Evolutionary conservation across 2,113 vertebrate species (phyloP).

Genomic region (Zosterops lateralis): DNA sequence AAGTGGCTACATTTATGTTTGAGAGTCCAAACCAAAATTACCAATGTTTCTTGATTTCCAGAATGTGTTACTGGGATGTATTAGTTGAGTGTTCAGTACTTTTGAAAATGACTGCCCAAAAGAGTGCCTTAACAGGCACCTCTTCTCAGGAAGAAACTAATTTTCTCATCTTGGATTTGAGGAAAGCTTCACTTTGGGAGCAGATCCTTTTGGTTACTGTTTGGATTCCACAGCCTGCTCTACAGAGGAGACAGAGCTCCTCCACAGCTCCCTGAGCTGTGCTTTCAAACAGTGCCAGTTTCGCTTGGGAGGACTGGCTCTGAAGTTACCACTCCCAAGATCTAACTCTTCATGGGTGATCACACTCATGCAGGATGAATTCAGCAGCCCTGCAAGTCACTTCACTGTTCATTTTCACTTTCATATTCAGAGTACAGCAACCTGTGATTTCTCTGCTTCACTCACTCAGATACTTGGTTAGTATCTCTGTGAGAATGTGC

Average conservation of each 20-base stretch:
- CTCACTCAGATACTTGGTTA: conserved; percentile 29
- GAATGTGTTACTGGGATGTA: neutral
- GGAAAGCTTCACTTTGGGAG: neutral
- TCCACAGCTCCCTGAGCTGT: neutral
- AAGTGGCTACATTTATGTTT: neutral
- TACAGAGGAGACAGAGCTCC: neutral
- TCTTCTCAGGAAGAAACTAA: neutral
- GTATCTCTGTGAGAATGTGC: conserved; percentile 50
- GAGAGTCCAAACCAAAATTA: neutral
- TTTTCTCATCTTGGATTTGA: neutral
- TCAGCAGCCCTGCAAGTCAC: conserved; percentile 44
- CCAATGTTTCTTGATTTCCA: neutral
- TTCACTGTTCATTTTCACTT: conserved; percentile 57
- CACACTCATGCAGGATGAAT: conserved; percentile 39
- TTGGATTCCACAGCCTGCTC: neutral
- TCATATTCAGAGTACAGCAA: conserved; percentile 17
- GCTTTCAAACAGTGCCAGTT: neutral
- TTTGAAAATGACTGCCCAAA: neutral
- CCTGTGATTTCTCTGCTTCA: conserved; percentile 28
- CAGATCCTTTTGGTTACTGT: neutral
- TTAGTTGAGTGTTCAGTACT: neutral
- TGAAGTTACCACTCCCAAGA: conserved; percentile 19
- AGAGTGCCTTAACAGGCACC: neutral
- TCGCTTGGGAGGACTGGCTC: conserved; percentile 4
- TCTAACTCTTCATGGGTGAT: conserved; percentile 60